These are phyloP conservation scores for Drosophila subpulchrella DNA, from an alignment of 1,140 invertebrate species.

Conservation along the genomic window DNA sequence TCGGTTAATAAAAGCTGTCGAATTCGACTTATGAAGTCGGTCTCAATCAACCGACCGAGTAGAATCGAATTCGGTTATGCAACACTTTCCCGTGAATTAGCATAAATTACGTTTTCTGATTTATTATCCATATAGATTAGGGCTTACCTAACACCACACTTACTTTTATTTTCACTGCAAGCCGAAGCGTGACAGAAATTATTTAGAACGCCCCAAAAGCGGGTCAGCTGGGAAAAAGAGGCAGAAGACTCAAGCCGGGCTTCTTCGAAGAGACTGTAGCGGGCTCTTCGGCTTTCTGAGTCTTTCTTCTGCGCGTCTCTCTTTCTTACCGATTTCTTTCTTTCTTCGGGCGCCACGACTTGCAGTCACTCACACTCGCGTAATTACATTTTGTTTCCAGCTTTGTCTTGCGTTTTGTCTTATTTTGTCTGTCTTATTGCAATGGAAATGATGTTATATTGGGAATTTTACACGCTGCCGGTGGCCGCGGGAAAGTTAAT, in stretches of 20 bases:
- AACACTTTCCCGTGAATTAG: slow-evolving; percentile 28
- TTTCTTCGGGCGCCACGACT: slow-evolving; percentile 12
- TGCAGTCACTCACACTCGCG: slow-evolving; percentile 28
- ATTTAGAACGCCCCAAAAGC: slow-evolving; percentile 38
- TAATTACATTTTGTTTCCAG: slow-evolving; percentile 33
- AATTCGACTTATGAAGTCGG: slow-evolving; percentile 5
- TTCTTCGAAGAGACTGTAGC: slow-evolving; percentile 6
- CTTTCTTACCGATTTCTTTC: slow-evolving; percentile 21
- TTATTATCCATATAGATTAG: slow-evolving; percentile 26
- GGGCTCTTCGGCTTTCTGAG: slow-evolving; percentile 10
- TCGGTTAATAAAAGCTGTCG: slow-evolving; percentile 1
- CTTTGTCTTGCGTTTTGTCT: slow-evolving; percentile 41
- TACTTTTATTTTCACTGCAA: slow-evolving; percentile 49
- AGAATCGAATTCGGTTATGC: slow-evolving; percentile 26
- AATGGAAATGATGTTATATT: slow-evolving; percentile 37
- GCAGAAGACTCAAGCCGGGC: slow-evolving; percentile 2
- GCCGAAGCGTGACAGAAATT: slow-evolving; percentile 42
- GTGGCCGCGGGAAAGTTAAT: slow-evolving; percentile 44
- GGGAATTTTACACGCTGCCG: slow-evolving; percentile 37
- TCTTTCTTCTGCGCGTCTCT: slow-evolving; percentile 27
- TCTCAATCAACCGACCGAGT: not conserved
- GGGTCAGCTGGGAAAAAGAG: slow-evolving; percentile 13
- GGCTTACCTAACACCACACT: slow-evolving; percentile 35
- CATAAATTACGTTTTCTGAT: slow-evolving; percentile 30
- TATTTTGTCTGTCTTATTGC: slow-evolving; percentile 21